A percentile compares a stretch with the other conserved stretches of the same genome.
Evolutionary conservation across 35 echinoderm and acorn worm genomes (phyloP).

Genomic region (Nesometra sesokonis): DNA sequence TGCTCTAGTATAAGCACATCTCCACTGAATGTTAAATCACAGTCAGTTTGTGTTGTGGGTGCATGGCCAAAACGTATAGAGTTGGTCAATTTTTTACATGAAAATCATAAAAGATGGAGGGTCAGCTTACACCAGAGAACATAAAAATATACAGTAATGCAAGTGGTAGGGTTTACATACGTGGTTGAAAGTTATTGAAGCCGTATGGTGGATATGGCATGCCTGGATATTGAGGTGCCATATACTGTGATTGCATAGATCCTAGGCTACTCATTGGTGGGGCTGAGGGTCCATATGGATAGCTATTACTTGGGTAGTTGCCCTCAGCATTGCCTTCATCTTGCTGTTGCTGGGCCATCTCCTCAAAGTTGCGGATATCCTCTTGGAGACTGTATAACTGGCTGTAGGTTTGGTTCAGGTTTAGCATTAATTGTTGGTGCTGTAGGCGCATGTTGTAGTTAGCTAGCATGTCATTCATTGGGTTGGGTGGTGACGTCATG

Average conservation of each 20-base stretch:
- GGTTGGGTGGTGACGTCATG: background rate
- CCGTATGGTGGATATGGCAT: background rate
- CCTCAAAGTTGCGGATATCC: constrained; percentile 49
- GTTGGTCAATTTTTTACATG: too few relatives aligned
- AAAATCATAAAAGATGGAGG: too few relatives aligned
- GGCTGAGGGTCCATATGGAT: background rate
- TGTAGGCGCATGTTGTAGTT: constrained; percentile 82
- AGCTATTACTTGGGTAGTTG: background rate
- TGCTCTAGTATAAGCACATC: too few relatives aligned
- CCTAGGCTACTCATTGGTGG: background rate
- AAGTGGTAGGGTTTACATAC: too few relatives aligned
- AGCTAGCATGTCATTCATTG: constrained; percentile 39
- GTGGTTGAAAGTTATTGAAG: background rate
- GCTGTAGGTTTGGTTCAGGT: constrained; percentile 79
- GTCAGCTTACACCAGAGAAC: too few relatives aligned
- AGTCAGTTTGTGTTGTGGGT: too few relatives aligned
- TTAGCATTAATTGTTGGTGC: constrained; percentile 92
- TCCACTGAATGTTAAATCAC: too few relatives aligned
- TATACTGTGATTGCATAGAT: background rate
- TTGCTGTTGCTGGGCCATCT: background rate
- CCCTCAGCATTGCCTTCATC: background rate
- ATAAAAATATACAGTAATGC: too few relatives aligned
- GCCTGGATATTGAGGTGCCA: background rate
- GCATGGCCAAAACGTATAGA: too few relatives aligned
- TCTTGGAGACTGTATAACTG: constrained; percentile 69